Conservation (phyloP, 2,888 invertebrate genomes). For the Microctonus hyperodae region DNA sequence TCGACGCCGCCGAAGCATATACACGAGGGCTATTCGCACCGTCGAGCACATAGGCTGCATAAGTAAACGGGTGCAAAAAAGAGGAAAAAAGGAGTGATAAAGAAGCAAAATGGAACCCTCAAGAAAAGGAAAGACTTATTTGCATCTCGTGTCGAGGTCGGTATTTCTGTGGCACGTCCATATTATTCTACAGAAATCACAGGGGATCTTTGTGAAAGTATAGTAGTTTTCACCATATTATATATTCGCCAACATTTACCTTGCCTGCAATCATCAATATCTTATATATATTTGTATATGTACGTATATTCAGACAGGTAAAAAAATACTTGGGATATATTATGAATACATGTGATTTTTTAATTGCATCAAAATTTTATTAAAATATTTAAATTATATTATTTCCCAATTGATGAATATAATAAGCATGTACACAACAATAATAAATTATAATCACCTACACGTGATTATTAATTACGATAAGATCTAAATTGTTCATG, state of each 20-base stretch:
- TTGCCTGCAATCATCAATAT: not conserved
- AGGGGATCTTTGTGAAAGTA: not conserved
- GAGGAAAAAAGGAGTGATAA: constrained; percentile 7
- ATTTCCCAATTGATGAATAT: not conserved
- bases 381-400: constrained; percentile 2
- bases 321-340: not conserved
- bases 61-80: constrained; percentile 20
- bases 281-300: not conserved
- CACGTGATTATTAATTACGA: constrained; percentile 4
- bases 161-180: not conserved
- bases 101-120: constrained; percentile 1
- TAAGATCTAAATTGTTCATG: constrained; percentile 10
- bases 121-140: constrained; percentile 4
- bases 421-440: not conserved
- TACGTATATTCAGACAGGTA: not conserved
- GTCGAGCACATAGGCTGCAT: constrained; percentile 23
- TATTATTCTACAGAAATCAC: not conserved
- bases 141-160: not conserved
- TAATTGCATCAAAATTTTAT: not conserved
- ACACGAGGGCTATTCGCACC: not conserved
- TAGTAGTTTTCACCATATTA: too few species aligned
- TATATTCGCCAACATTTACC: not conserved
- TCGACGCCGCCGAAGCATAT: constrained; percentile 6
- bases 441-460: constrained; percentile 19
- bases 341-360: not conserved